These are phyloP conservation scores for Brachyopa scutellaris DNA, from an alignment of 2,888 invertebrate genomes.

Conservation along the genomic window DNA sequence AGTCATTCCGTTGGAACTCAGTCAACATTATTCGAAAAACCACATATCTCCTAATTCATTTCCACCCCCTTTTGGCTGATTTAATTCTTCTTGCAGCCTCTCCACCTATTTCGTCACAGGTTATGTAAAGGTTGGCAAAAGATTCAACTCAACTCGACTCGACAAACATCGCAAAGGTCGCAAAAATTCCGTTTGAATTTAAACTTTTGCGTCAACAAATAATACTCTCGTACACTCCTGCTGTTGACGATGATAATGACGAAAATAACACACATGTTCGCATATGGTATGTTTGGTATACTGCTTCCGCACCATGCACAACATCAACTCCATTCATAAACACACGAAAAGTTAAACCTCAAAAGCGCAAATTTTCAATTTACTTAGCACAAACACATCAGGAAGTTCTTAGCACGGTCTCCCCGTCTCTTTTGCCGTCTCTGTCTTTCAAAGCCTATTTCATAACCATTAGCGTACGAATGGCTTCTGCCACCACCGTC, in stretches of 20 bases:
- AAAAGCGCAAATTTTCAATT: conserved; percentile 72
- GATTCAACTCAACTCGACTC: too few species aligned
- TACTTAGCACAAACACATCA: conserved; percentile 69
- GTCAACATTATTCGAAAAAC: conserved; percentile 23
- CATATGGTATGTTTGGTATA: background rate
- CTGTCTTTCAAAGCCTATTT: conserved; percentile 69
- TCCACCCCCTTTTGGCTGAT: conserved; percentile 40
- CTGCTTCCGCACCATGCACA: conserved; percentile 43
- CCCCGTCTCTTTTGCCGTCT: too few species aligned
- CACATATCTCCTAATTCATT: conserved; percentile 45
- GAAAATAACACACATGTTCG: conserved; percentile 14
- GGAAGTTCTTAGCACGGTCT: conserved; percentile 63
- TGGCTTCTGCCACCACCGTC: conserved; percentile 28
- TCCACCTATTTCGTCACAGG: too few species aligned
- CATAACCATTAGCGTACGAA: conserved; percentile 65
- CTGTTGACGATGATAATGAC: conserved; percentile 16
- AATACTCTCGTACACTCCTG: background rate
- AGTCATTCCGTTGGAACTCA: conserved; percentile 31
- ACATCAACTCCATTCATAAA: conserved; percentile 60
- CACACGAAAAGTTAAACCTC: conserved; percentile 68
- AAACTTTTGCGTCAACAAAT: conserved; percentile 65
- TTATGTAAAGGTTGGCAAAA: conserved; percentile 39
- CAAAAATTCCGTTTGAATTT: conserved; percentile 62
- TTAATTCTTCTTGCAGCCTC: background rate
- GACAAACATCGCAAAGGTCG: conserved; percentile 60